Conservation (phyloP, 2,797 vertebrate genomes). For the Dipus sagitta region DNA sequence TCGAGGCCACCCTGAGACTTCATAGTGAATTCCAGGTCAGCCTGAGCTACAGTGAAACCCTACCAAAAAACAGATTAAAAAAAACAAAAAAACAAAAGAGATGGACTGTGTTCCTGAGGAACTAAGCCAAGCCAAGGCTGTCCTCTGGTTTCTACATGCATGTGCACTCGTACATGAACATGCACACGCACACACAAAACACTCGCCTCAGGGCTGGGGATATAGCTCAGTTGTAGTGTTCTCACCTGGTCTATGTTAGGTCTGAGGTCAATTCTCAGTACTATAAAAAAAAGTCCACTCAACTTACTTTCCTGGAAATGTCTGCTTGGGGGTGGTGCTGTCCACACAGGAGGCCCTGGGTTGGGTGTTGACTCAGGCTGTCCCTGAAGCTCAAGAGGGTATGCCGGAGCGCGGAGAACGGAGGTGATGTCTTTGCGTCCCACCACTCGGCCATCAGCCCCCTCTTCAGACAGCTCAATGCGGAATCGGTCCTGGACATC, state of each 20-base stretch:
- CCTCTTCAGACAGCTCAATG: constrained; percentile 87
- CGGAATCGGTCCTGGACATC: constrained; percentile 88
- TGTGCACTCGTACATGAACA: no score
- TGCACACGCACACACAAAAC: no score
- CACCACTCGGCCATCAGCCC: constrained; percentile 73
- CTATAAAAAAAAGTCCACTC: no score
- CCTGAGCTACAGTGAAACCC: no score
- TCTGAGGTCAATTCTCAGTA: background rate
- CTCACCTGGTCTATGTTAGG: background rate
- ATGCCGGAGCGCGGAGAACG: constrained; percentile 67
- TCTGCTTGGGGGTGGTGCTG: constrained; percentile 63
- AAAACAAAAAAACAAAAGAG: no score
- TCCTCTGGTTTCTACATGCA: no score
- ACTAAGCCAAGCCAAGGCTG: no score
- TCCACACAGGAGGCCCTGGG: constrained; percentile 70
- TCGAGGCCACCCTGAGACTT: no score
- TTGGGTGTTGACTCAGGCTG: constrained; percentile 37
- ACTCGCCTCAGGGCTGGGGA: background rate
- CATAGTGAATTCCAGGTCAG: no score
- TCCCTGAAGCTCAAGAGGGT: constrained; percentile 74
- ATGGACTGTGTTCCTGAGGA: no score
- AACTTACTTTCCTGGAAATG: constrained; percentile 78
- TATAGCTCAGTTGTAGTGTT: background rate
- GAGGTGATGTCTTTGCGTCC: constrained; percentile 83
- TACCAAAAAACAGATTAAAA: no score